phyloP scores from a whole-genome alignment of 2,888 invertebrate species.

The Amblyteles armatorius region DNA sequence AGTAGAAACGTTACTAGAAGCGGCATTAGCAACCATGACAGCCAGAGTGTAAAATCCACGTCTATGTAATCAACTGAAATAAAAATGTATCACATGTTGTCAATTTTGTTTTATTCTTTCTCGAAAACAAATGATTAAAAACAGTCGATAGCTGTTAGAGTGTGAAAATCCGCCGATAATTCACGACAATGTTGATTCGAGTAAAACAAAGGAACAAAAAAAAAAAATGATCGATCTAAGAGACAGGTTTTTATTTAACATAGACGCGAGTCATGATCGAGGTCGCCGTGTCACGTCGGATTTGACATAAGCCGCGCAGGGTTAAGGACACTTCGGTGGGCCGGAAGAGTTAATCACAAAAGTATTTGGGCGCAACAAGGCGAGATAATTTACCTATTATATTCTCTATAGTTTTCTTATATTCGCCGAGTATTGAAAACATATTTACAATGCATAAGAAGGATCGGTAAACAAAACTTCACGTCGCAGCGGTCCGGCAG shows the following conservation, averaged over 20 bases:
- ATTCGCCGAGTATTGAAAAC: constrained; percentile 74
- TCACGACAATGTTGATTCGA: no score
- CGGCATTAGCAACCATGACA: constrained; percentile 94
- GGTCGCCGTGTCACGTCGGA: background rate
- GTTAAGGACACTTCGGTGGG: constrained; percentile 35
- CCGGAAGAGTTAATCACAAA: constrained; percentile 7
- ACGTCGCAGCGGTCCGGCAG: background rate
- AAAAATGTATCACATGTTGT: constrained; percentile 47
- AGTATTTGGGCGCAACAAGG: background rate
- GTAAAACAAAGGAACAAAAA: background rate
- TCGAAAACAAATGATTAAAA: background rate
- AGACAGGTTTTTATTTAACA: no score
- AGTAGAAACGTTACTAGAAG: constrained; percentile 94
- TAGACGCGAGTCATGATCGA: no score
- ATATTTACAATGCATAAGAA: constrained; percentile 70
- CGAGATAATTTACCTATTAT: constrained; percentile 76
- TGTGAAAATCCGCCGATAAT: no score
- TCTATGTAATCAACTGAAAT: constrained; percentile 92
- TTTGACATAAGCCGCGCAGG: constrained; percentile 56
- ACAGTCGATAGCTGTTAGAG: background rate
- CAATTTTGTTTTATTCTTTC: background rate
- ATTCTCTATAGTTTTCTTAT: constrained; percentile 74
- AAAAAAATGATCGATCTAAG: background rate
- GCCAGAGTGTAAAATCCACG: constrained; percentile 93
- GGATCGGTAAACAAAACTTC: constrained; percentile 9